Conservation (phyloP, 2,797 vertebrate species). For the Chrysocyon brachyurus region DNA sequence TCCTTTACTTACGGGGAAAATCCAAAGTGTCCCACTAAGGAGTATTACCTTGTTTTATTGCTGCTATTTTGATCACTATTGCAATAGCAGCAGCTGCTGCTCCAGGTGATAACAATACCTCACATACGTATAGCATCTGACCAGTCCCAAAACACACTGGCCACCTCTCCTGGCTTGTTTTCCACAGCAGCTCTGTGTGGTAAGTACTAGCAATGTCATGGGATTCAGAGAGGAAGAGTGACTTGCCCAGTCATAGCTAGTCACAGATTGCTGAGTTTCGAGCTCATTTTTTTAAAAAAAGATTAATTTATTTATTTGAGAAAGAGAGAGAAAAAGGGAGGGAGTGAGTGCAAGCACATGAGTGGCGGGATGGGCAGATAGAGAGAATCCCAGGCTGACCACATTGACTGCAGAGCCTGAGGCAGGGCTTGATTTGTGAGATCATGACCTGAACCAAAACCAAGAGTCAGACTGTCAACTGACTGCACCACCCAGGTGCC, state of each 20-base stretch:
- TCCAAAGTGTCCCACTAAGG: neutral
- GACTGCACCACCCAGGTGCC: neutral
- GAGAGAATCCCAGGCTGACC: neutral
- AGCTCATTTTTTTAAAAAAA: neutral
- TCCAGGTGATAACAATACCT: neutral
- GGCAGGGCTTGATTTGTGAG: neutral
- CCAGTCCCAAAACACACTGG: neutral
- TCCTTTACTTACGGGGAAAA: slow-evolving; percentile 32
- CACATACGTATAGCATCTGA: neutral
- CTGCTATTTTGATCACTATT: slow-evolving; percentile 12
- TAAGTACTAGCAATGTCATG: neutral
- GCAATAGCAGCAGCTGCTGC: neutral
- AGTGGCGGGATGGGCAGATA: neutral
- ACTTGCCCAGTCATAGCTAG: neutral
- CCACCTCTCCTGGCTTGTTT: neutral
- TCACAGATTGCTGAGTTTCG: slow-evolving; percentile 33
- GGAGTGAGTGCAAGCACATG: neutral
- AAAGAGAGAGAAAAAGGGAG: neutral
- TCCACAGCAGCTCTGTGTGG: neutral
- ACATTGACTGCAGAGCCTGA: neutral
- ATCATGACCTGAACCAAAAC: neutral
- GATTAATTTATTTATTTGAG: neutral
- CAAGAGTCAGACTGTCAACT: neutral
- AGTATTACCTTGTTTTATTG: slow-evolving; percentile 33
- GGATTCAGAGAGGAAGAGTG: neutral